Evolutionary conservation across 1,140 invertebrate genomes (phyloP).

Genomic region (Trichomalopsis sarcophagae): DNA sequence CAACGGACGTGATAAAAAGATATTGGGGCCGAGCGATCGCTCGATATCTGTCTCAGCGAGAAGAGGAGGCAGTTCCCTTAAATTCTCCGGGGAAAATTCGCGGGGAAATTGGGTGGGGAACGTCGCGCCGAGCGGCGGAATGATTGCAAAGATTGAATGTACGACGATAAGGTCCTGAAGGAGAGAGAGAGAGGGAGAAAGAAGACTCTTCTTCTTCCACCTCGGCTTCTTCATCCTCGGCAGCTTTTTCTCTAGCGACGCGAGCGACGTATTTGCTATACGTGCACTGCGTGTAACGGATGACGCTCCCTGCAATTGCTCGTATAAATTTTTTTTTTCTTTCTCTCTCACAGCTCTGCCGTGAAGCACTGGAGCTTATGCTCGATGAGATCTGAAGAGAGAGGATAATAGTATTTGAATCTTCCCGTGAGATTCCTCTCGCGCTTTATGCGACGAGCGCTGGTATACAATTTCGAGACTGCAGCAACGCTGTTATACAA

Average conservation of each 20-base stretch:
- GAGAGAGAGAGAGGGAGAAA: not conserved
- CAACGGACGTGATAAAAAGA: conserved; percentile 48
- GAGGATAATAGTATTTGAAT: conserved; percentile 34
- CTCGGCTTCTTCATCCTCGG: not conserved
- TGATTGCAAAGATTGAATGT: conserved; percentile 51
- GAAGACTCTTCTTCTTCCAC: not conserved
- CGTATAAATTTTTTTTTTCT: conserved; percentile 32
- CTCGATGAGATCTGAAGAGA: not conserved
- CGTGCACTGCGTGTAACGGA: conserved; percentile 32
- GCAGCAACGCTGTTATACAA: not conserved
- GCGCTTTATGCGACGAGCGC: not conserved
- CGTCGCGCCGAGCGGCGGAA: conserved; percentile 33
- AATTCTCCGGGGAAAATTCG: conserved; percentile 49
- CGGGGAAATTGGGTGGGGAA: conserved; percentile 47
- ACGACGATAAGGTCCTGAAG: conserved; percentile 42
- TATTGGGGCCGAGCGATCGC: conserved; percentile 36
- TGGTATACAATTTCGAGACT: not conserved
- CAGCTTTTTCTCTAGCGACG: not conserved
- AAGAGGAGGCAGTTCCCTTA: conserved; percentile 27
- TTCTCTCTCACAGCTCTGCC: not conserved
- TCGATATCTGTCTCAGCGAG: conserved; percentile 15
- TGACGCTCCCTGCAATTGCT: conserved; percentile 30
- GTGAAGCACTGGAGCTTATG: not conserved
- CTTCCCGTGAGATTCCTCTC: not conserved
- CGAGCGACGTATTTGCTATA: conserved; percentile 27